Percentiles rank a stretch among this genome's conserved stretches.
Evolutionary conservation across 92 coral and sea anemone genomes (phyloP).

Genomic region (Phymanthus crucifer): DNA sequence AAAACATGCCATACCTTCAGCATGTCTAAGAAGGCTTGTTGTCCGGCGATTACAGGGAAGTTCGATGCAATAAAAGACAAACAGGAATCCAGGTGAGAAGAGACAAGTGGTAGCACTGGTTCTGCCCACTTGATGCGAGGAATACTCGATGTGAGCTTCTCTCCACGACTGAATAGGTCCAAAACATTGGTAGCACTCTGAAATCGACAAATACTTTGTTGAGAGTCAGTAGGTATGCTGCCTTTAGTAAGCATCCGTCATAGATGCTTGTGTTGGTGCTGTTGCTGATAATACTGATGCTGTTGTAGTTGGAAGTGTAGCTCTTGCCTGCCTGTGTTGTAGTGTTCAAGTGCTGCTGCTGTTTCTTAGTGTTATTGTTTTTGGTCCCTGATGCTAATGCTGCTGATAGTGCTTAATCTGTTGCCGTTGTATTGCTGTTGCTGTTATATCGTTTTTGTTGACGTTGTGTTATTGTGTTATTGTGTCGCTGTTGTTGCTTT

Average conservation of each 20-base stretch:
- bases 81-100: constrained; percentile 55
- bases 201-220: background rate
- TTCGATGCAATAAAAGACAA: constrained; percentile 45
- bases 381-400: too few relatives aligned
- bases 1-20: constrained; percentile 49
- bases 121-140: constrained; percentile 83
- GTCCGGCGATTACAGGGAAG: constrained; percentile 44
- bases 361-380: too few relatives aligned
- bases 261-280: too few relatives aligned
- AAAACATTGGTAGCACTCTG: constrained; percentile 55
- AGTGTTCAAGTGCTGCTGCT: too few relatives aligned
- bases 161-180: constrained; percentile 62
- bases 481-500: background rate
- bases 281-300: too few relatives aligned
- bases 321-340: background rate
- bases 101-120: constrained; percentile 52
- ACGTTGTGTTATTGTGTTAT: too few relatives aligned
- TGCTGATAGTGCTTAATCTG: background rate
- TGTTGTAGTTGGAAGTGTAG: too few relatives aligned
- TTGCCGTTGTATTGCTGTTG: background rate
- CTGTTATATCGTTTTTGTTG: background rate
- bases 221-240: background rate
- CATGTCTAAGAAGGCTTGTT: constrained; percentile 53
- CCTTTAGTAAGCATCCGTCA: too few relatives aligned
- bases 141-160: constrained; percentile 59